A percentile compares a stretch with the other conserved stretches of the same genome.
Conservation (phyloP, 1,140 invertebrate genomes). For the Episyrphus balteatus region DNA sequence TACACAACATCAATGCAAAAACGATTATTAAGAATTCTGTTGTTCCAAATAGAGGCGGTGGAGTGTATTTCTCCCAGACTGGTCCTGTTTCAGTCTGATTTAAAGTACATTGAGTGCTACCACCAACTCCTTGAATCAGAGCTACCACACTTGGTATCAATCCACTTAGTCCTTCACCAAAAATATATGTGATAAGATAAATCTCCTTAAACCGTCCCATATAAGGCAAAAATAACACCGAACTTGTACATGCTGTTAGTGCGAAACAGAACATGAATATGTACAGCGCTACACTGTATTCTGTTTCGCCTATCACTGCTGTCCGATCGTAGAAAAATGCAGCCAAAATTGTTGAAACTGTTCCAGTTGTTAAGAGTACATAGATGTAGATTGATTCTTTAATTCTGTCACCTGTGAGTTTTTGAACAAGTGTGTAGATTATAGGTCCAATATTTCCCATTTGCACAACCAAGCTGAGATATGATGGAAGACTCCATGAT, state of each 20-base stretch:
- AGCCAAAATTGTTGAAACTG: conserved; percentile 53
- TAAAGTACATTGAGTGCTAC: conserved; percentile 44
- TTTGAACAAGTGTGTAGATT: conserved; percentile 45
- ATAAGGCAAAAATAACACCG: conserved; percentile 83
- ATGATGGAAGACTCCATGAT: conserved; percentile 77
- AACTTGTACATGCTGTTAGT: conserved; percentile 83
- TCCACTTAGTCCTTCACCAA: conserved; percentile 74
- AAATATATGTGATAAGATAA: conserved; percentile 54
- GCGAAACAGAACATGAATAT: conserved; percentile 68
- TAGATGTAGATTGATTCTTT: conserved; percentile 57
- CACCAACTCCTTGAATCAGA: conserved; percentile 70
- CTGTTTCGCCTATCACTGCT: conserved; percentile 41
- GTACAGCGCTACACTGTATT: conserved; percentile 63
- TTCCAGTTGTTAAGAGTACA: conserved; percentile 52
- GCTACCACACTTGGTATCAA: conserved; percentile 77
- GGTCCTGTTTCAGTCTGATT: conserved; percentile 23
- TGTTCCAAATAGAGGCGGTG: conserved; percentile 46
- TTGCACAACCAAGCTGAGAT: conserved; percentile 72
- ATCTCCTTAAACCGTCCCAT: conserved; percentile 71
- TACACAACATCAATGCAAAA: conserved; percentile 43
- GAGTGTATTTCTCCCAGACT: conserved; percentile 29
- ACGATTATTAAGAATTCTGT: conserved; percentile 62
- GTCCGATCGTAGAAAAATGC: conserved; percentile 63
- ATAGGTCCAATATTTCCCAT: conserved; percentile 78
- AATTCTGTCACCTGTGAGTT: conserved; percentile 39